phyloP scores from a whole-genome alignment of 1,140 invertebrate genomes.

The Ericerus pela region DNA sequence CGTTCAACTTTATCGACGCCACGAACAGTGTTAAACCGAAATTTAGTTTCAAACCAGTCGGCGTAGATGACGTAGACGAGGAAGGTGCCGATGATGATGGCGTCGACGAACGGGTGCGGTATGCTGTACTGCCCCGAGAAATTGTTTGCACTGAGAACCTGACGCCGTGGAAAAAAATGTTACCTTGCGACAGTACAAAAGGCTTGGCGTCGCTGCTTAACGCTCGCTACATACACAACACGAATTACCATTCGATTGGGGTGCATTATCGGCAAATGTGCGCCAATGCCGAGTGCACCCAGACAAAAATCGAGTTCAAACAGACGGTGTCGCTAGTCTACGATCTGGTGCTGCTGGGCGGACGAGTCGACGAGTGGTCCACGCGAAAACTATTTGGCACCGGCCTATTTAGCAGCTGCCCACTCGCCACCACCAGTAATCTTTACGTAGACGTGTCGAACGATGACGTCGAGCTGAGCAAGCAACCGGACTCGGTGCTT shows the following conservation, averaged over 20 bases:
- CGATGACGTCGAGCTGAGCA: constrained; percentile 28
- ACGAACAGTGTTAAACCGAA: constrained; percentile 72
- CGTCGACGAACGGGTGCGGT: constrained; percentile 49
- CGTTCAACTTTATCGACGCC: constrained; percentile 87
- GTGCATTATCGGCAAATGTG: constrained; percentile 72
- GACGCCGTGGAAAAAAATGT: constrained; percentile 92
- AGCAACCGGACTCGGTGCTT: constrained; percentile 4
- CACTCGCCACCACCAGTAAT: constrained; percentile 55
- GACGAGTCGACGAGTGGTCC: constrained; percentile 49
- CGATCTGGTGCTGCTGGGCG: constrained; percentile 51
- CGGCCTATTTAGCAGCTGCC: constrained; percentile 59
- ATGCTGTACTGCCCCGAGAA: constrained; percentile 81
- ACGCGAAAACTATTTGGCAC: constrained; percentile 72
- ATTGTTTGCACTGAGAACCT: constrained; percentile 97
- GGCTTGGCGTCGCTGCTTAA: constrained; percentile 79
- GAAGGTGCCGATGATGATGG: constrained; percentile 35
- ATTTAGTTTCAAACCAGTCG: constrained; percentile 63
- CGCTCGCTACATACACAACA: constrained; percentile 79
- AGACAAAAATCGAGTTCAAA: constrained; percentile 53
- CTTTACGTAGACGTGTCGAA: constrained; percentile 73
- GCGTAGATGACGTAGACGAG: constrained; percentile 36
- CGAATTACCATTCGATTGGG: constrained; percentile 81
- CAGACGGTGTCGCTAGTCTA: constrained; percentile 76
- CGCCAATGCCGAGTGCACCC: constrained; percentile 42
- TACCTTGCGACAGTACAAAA: constrained; percentile 76